Conservation (phyloP, 2,888 invertebrate species). For the Trypoxylon attenuatum region DNA sequence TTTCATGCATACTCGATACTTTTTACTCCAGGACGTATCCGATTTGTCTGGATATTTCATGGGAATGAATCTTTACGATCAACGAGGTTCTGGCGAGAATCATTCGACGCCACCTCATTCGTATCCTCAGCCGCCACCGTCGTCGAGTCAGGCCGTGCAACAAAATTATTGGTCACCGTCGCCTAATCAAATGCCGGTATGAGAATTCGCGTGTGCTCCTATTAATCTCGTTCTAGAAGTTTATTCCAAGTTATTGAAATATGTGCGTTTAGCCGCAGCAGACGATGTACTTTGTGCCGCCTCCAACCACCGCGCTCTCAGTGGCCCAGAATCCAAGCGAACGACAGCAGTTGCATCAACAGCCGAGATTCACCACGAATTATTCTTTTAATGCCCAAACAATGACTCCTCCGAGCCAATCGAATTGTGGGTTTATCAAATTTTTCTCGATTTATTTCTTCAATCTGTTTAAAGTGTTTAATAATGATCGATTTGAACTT, state of each 20-base stretch:
- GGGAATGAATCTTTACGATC: constrained; percentile 71
- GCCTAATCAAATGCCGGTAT: constrained; percentile 67
- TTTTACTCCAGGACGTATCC: constrained; percentile 58
- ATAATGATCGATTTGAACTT: not conserved
- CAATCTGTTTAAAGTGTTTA: too few species aligned
- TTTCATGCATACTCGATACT: too few species aligned
- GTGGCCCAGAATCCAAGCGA: constrained; percentile 65
- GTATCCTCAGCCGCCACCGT: constrained; percentile 61
- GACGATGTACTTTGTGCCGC: constrained; percentile 71
- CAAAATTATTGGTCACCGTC: constrained; percentile 70
- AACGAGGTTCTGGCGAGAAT: constrained; percentile 59
- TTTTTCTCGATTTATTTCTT: not conserved
- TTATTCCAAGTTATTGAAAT: not conserved
- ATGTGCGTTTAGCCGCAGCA: constrained; percentile 63
- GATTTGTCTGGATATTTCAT: constrained; percentile 70
- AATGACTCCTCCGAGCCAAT: constrained; percentile 69
- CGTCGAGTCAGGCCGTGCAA: constrained; percentile 58
- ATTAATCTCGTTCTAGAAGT: too few species aligned
- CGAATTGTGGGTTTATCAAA: constrained; percentile 57
- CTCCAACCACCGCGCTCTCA: constrained; percentile 64
- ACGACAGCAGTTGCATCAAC: constrained; percentile 62
- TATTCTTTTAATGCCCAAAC: constrained; percentile 69
- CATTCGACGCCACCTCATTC: constrained; percentile 64
- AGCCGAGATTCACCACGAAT: constrained; percentile 65
- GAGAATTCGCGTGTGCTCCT: too few species aligned